Percentiles rank a stretch among this genome's conserved stretches.
These are phyloP conservation scores for Choristoneura rosaceana DNA, from an alignment of 2,888 invertebrate genomes.

Conservation along the genomic window DNA sequence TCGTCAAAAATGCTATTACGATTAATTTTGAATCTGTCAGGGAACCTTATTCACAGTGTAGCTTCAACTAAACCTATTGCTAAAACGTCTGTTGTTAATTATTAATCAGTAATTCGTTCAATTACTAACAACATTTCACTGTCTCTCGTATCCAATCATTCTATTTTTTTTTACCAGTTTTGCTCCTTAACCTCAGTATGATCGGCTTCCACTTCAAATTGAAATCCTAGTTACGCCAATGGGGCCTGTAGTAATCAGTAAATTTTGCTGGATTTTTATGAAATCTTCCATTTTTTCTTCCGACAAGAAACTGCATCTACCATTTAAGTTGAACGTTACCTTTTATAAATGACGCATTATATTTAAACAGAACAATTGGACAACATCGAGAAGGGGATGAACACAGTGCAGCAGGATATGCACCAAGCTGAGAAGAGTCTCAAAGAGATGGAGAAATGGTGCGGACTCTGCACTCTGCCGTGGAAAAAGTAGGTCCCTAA, in stretches of 20 bases:
- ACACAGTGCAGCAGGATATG: constrained; percentile 98
- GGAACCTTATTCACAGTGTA: not conserved
- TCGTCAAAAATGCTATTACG: not conserved
- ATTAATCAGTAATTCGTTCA: not conserved
- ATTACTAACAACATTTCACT: not conserved
- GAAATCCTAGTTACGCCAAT: constrained; percentile 18
- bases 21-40: not conserved
- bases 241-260: constrained; percentile 8
- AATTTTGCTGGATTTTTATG: constrained; percentile 6
- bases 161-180: not conserved
- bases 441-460: constrained; percentile 98
- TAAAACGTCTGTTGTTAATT: not conserved
- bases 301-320: constrained; percentile 19
- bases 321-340: not conserved
- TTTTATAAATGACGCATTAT: constrained; percentile 4
- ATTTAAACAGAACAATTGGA: constrained; percentile 93
- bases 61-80: not conserved
- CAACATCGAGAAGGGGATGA: constrained; percentile 98
- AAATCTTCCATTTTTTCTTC: constrained; percentile 5
- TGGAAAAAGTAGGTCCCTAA: constrained; percentile 91
- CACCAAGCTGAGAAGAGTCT: constrained; percentile 98
- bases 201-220: not conserved
- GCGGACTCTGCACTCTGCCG: constrained; percentile 96
- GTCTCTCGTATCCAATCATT: not conserved
- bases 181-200: not conserved